Evolutionary conservation across 2,888 invertebrate species (phyloP).

Genomic region (Masnerella sp.): DNA sequence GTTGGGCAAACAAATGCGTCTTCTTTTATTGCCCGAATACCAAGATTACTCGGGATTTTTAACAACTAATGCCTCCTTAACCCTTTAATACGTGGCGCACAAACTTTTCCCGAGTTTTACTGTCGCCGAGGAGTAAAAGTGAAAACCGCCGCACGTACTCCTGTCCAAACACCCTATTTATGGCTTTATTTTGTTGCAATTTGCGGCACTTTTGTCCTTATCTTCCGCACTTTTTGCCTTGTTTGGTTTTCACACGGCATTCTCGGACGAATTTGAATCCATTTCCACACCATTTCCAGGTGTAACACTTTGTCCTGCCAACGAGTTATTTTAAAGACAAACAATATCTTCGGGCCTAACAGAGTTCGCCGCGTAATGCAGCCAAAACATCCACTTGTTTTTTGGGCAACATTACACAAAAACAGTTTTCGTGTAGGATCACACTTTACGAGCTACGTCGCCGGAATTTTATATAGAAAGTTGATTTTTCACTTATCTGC

Average conservation of each 20-base stretch:
- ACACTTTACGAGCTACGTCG: no score
- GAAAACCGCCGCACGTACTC: constrained; percentile 19
- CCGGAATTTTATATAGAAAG: neutral
- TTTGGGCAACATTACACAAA: no score
- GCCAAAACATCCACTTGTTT: no score
- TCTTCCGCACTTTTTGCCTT: constrained; percentile 4
- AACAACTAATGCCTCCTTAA: constrained; percentile 48
- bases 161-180: constrained; percentile 31
- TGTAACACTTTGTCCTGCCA: no score
- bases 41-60: constrained; percentile 43
- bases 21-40: constrained; percentile 47
- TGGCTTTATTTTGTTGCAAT: constrained; percentile 43
- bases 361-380: no score
- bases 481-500: neutral
- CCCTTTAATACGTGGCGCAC: constrained; percentile 52
- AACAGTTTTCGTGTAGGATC: neutral
- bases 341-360: no score
- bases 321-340: neutral
- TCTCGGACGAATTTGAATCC: constrained; percentile 4
- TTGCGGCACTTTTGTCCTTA: constrained; percentile 40
- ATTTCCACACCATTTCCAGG: no score
- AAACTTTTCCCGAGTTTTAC: constrained; percentile 26
- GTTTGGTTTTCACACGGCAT: constrained; percentile 15
- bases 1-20: constrained; percentile 39
- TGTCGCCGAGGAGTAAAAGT: constrained; percentile 33